These are phyloP conservation scores for Crematogaster levior DNA, from an alignment of 2,888 invertebrate genomes.

Conservation along the genomic window DNA sequence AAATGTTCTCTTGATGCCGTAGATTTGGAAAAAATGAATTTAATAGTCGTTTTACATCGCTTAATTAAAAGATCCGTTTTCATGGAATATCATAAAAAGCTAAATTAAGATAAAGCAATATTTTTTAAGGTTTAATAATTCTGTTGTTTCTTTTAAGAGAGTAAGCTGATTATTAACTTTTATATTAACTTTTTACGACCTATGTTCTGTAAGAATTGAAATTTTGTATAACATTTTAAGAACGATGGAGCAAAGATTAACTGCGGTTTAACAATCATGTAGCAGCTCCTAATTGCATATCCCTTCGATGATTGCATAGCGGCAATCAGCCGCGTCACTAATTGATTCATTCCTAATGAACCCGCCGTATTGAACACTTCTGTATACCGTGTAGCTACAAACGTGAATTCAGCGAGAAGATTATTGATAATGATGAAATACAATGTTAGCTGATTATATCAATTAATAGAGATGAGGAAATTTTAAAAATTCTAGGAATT, in stretches of 20 bases:
- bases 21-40: not conserved
- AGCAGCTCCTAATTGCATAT: slow-evolving; percentile 63
- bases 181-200: not conserved
- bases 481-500: too few relatives aligned
- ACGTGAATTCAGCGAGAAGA: slow-evolving; percentile 52
- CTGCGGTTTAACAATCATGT: slow-evolving; percentile 65
- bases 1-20: not conserved
- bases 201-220: not conserved
- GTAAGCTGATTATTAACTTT: not conserved
- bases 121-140: not conserved
- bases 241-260: slow-evolving; percentile 49
- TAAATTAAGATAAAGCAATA: not conserved
- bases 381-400: slow-evolving; percentile 51
- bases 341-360: slow-evolving; percentile 76
- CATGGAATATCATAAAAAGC: not conserved
- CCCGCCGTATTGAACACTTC: slow-evolving; percentile 54
- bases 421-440: slow-evolving; percentile 66
- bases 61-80: not conserved
- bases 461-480: not conserved
- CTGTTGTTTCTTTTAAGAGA: not conserved
- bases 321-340: slow-evolving; percentile 65
- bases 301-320: slow-evolving; percentile 60
- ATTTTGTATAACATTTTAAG: not conserved
- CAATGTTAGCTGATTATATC: slow-evolving; percentile 56
- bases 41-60: not conserved